These are phyloP conservation scores for Rhyzopertha dominica DNA, from an alignment of 1,140 invertebrate species.

Conservation along the genomic window DNA sequence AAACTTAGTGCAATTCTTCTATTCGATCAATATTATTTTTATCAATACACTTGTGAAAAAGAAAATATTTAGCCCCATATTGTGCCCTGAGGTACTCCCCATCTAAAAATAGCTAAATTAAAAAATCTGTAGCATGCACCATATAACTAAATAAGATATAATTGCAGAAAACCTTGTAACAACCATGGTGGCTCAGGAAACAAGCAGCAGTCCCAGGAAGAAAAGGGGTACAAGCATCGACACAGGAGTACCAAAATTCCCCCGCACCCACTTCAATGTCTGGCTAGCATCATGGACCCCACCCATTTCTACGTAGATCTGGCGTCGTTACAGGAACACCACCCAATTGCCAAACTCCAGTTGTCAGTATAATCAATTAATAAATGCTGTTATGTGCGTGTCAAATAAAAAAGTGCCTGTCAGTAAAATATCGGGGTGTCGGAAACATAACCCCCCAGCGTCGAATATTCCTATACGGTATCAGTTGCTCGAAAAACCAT, in stretches of 20 bases:
- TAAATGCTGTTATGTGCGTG: slow-evolving; percentile 31
- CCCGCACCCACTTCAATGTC: slow-evolving; percentile 18
- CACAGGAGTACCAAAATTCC: slow-evolving; percentile 15
- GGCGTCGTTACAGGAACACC: slow-evolving; percentile 24
- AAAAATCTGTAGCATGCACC: not conserved
- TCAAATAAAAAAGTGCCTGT: slow-evolving; percentile 23
- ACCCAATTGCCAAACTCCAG: slow-evolving; percentile 23
- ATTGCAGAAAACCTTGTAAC: slow-evolving; percentile 26
- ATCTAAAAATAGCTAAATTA: no score
- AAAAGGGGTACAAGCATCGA: slow-evolving; percentile 18
- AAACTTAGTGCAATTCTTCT: no score
- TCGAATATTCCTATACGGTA: slow-evolving; percentile 45
- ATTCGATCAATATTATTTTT: no score
- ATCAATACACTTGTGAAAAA: no score
- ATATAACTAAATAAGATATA: no score
- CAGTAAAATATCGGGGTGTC: slow-evolving; percentile 16
- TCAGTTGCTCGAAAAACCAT: slow-evolving; percentile 48
- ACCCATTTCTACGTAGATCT: slow-evolving; percentile 32
- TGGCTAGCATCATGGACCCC: slow-evolving; percentile 25
- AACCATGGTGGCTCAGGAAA: slow-evolving; percentile 18
- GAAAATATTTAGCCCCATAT: no score
- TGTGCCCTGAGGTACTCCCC: no score
- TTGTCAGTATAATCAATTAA: slow-evolving; percentile 29
- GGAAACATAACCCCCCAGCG: slow-evolving; percentile 47
- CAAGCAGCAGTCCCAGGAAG: slow-evolving; percentile 3